These are phyloP conservation scores for Hofmannophila pseudospretella DNA, from an alignment of 2,888 invertebrate species.

Conservation along the genomic window DNA sequence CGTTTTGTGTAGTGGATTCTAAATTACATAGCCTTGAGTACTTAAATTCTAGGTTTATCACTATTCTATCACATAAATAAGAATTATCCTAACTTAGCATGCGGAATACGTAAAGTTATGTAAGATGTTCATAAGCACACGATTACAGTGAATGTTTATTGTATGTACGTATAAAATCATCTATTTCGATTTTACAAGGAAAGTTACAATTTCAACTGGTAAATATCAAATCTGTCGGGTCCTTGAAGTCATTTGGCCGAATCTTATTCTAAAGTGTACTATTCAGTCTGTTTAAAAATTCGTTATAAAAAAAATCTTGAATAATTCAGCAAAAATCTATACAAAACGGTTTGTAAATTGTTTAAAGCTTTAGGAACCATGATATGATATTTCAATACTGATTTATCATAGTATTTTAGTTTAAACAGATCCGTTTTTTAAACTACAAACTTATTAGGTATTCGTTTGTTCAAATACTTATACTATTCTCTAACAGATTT, in stretches of 20 bases:
- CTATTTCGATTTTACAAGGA: no score
- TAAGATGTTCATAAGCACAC: background rate
- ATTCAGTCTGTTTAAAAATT: background rate
- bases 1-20: no score
- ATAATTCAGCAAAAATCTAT: background rate
- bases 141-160: background rate
- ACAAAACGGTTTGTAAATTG: background rate
- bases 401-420: no score
- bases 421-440: no score
- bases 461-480: no score
- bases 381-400: constrained; percentile 2
- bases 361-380: background rate
- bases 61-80: constrained; percentile 48
- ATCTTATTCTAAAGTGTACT: background rate
- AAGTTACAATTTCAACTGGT: background rate
- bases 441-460: no score
- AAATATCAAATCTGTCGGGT: constrained; percentile 1
- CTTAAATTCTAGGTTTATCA: constrained; percentile 22
- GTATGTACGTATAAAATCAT: no score
- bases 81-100: constrained; percentile 7
- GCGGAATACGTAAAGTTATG: background rate
- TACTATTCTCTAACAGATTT: background rate
- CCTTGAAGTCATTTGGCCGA: background rate
- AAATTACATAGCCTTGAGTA: constrained; percentile 9
- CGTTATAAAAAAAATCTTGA: background rate